A percentile compares a stretch with the other conserved stretches of the same genome.
These are phyloP conservation scores for Neoniphon sammara DNA, from an alignment of 2,797 vertebrate genomes.

Conservation along the genomic window DNA sequence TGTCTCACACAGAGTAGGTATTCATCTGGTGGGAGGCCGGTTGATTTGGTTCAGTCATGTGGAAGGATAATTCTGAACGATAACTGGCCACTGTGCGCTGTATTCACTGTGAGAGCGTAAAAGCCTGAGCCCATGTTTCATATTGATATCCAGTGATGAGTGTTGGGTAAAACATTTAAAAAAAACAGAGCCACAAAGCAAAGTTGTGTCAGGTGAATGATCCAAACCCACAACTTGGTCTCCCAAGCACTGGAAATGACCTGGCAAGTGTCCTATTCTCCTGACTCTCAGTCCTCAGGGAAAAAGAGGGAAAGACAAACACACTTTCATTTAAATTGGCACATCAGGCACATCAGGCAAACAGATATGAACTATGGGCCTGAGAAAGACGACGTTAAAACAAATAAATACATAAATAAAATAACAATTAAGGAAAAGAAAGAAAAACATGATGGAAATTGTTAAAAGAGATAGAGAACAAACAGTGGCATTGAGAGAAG, in stretches of 20 bases:
- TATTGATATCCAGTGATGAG: slow-evolving; percentile 27
- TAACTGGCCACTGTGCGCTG: slow-evolving; percentile 9
- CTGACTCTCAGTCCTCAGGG: not conserved
- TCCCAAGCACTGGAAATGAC: not conserved
- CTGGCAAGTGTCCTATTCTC: not conserved
- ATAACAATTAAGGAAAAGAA: not conserved
- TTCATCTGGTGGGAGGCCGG: slow-evolving; percentile 13
- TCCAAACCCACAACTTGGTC: not conserved
- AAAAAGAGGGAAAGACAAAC: slow-evolving; percentile 6
- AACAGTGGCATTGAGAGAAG: slow-evolving; percentile 39
- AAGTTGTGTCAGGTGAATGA: not conserved
- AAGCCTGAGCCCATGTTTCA: slow-evolving; percentile 11
- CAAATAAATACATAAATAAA: not conserved
- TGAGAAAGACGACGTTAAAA: slow-evolving; percentile 2
- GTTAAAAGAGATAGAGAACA: slow-evolving; percentile 15
- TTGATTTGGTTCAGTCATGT: slow-evolving; percentile 26
- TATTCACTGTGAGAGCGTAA: slow-evolving; percentile 10
- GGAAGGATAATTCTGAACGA: slow-evolving; percentile 33
- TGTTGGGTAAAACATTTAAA: not conserved
- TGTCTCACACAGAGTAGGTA: slow-evolving; percentile 19
- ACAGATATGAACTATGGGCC: slow-evolving; percentile 17
- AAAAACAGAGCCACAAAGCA: slow-evolving; percentile 20
- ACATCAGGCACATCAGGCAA: slow-evolving; percentile 7
- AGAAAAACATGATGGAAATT: not conserved
- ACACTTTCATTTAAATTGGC: not conserved